Evolutionary conservation across 2,113 vertebrate genomes (phyloP).

Genomic region (Daphoenositta chrysoptera): DNA sequence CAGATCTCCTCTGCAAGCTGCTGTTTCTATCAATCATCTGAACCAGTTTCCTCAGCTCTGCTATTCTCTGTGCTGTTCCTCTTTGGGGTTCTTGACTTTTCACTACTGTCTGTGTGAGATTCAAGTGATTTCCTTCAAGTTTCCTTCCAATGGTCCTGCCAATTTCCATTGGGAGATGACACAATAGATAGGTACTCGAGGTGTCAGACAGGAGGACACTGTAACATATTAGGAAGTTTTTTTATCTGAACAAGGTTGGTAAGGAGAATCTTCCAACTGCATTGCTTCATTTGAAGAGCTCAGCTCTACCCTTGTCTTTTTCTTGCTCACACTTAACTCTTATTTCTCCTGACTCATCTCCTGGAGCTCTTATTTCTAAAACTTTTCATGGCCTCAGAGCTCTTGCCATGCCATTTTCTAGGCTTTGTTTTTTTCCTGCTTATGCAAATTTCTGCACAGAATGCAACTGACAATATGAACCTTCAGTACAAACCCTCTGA

Average conservation of each 20-base stretch:
- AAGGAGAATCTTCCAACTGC: neutral
- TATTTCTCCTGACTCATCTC: neutral
- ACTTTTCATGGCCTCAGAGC: neutral
- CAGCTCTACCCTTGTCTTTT: neutral
- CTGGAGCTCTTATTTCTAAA: neutral
- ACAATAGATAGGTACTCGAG: neutral
- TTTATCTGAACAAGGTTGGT: neutral
- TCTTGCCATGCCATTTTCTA: neutral
- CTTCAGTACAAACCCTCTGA: neutral
- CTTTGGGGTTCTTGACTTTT: neutral
- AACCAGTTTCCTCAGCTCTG: neutral
- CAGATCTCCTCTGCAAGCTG: neutral
- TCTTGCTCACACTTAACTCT: neutral
- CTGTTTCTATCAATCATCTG: neutral
- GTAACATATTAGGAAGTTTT: neutral
- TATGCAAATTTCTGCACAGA: neutral
- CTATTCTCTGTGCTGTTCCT: neutral
- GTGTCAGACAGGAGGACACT: neutral
- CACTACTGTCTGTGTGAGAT: neutral
- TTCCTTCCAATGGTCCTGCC: neutral
- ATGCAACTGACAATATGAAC: neutral
- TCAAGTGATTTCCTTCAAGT: neutral
- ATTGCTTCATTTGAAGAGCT: fast-evolving
- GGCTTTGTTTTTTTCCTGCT: neutral
- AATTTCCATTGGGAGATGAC: neutral